phyloP scores from a whole-genome alignment of 2,888 invertebrate species.

The Pristionchus japonicus region DNA sequence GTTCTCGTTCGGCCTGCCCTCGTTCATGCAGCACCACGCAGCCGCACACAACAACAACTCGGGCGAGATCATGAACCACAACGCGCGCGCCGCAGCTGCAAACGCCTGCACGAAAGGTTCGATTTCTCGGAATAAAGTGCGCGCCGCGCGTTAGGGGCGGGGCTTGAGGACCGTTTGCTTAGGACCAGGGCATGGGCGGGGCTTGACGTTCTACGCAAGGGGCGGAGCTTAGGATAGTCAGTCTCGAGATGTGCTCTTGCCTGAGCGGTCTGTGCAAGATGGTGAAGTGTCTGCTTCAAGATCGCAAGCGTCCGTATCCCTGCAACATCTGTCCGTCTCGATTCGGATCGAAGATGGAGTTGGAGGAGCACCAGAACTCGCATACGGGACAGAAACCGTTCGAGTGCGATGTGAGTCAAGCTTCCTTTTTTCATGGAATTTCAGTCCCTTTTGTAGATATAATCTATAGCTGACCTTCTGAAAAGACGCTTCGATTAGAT shows the following conservation, averaged over 20 bases:
- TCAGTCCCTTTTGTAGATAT: too few species aligned
- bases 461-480: background rate
- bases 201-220: too few species aligned
- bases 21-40: slow-evolving; percentile 33
- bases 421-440: background rate
- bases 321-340: slow-evolving; percentile 69
- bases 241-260: background rate
- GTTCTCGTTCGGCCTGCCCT: slow-evolving; percentile 28
- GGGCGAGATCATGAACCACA: slow-evolving; percentile 52
- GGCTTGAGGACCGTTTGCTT: background rate
- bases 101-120: slow-evolving; percentile 54
- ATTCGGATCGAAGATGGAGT: slow-evolving; percentile 73
- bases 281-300: slow-evolving; percentile 39
- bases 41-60: slow-evolving; percentile 50
- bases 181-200: background rate
- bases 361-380: slow-evolving; percentile 75
- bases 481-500: background rate
- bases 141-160: background rate
- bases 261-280: background rate
- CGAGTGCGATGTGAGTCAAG: slow-evolving; percentile 70
- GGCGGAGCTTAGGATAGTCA: too few species aligned
- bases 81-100: slow-evolving; percentile 46
- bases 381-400: slow-evolving; percentile 74
- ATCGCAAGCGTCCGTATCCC: slow-evolving; percentile 74
- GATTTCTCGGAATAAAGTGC: background rate